Conservation (phyloP, 1,140 invertebrate genomes). For the Pogonognathellus flavescens region DNA sequence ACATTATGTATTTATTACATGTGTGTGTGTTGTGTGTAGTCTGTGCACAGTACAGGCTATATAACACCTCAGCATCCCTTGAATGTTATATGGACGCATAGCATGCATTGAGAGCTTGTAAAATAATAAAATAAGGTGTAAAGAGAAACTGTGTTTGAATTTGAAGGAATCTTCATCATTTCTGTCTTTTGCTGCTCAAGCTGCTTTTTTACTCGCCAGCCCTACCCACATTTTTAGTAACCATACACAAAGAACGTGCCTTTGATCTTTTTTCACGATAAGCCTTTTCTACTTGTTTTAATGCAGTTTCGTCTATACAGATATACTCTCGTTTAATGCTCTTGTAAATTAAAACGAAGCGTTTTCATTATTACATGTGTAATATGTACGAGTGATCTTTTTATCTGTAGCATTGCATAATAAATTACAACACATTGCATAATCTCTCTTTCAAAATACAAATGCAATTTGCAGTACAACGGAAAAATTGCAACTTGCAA, state of each 20-base stretch:
- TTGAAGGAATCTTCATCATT: conserved; percentile 26
- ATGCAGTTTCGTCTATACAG: neutral
- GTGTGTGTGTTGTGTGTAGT: neutral
- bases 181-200: too few relatives aligned
- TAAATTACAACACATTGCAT: too few relatives aligned
- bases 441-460: too few relatives aligned
- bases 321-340: too few relatives aligned
- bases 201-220: neutral
- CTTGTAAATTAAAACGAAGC: too few relatives aligned
- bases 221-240: conserved; percentile 2
- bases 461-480: too few relatives aligned
- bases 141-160: conserved; percentile 1
- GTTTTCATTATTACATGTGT: too few relatives aligned
- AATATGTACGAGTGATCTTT: too few relatives aligned
- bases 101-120: too few relatives aligned
- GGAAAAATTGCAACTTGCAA: too few relatives aligned
- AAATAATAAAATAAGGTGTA: conserved; percentile 14
- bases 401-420: too few relatives aligned
- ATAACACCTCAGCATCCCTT: neutral
- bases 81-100: neutral
- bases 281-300: conserved; percentile 21
- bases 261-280: conserved; percentile 32
- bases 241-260: conserved; percentile 30
- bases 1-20: too few relatives aligned
- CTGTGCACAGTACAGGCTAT: neutral